Evolutionary conservation across 2,113 vertebrate genomes (phyloP).

Genomic region (Ophiodon elongatus): DNA sequence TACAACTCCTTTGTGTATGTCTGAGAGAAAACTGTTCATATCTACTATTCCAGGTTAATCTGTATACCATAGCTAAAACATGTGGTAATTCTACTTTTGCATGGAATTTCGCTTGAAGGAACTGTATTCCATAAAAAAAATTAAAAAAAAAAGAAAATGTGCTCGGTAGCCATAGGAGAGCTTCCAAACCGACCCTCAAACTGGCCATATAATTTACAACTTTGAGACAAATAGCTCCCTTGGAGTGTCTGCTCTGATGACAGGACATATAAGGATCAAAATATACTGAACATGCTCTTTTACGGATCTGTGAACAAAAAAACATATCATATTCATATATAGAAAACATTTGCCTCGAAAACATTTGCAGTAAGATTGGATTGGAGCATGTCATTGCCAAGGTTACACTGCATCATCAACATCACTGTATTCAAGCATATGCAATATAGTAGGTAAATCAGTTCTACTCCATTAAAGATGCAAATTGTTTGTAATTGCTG

Average conservation of each 20-base stretch:
- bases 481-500: neutral
- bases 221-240: slow-evolving; percentile 49
- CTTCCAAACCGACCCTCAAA: slow-evolving; percentile 44
- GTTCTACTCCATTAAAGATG: neutral
- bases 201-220: slow-evolving; percentile 56
- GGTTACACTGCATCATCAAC: neutral
- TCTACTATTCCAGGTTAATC: slow-evolving; percentile 33
- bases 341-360: neutral
- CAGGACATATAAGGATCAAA: slow-evolving; percentile 40
- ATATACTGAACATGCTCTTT: slow-evolving; percentile 43
- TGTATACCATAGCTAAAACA: slow-evolving; percentile 40
- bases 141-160: slow-evolving; percentile 46
- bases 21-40: slow-evolving; percentile 9
- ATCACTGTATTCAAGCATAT: neutral
- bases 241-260: slow-evolving; percentile 50
- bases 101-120: slow-evolving; percentile 63
- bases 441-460: neutral
- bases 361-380: neutral
- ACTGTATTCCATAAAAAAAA: slow-evolving; percentile 65
- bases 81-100: slow-evolving; percentile 54
- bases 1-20: slow-evolving; percentile 16
- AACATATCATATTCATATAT: neutral
- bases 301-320: neutral
- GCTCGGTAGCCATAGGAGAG: slow-evolving; percentile 31
- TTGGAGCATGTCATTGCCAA: neutral